phyloP scores from a whole-genome alignment of 1,140 invertebrate genomes.

The Camponotus floridanus region DNA sequence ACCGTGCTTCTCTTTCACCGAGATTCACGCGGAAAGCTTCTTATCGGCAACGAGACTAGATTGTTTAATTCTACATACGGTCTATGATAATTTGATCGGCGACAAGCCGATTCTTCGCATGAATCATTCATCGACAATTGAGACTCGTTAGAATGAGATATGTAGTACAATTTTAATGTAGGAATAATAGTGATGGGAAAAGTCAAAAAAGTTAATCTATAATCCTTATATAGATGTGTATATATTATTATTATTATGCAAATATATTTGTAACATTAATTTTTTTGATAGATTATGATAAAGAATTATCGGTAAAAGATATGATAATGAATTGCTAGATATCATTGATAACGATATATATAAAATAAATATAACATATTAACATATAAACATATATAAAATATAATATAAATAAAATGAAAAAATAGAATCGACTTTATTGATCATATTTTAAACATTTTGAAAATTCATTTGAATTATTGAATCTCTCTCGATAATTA shows the following conservation, averaged over 20 bases:
- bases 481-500: not conserved
- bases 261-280: not conserved
- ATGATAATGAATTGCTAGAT: not conserved
- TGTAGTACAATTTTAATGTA: not conserved
- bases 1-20: constrained; percentile 38
- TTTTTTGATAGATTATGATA: not conserved
- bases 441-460: not conserved
- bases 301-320: not conserved
- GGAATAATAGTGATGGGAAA: not conserved
- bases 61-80: constrained; percentile 1
- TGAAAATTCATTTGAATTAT: not conserved
- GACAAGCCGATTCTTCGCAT: constrained; percentile 8
- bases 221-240: too few species aligned
- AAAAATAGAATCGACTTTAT: not conserved
- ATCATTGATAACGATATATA: not conserved
- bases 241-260: not conserved
- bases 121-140: constrained; percentile 40
- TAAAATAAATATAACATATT: too few species aligned
- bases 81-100: constrained; percentile 26
- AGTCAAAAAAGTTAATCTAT: not conserved
- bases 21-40: not conserved
- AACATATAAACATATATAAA: too few species aligned
- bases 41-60: constrained; percentile 19
- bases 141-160: not conserved
- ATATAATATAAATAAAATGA: not conserved